phyloP scores from a whole-genome alignment of 2,113 vertebrate genomes.

The Mesembrinibis cayennensis region DNA sequence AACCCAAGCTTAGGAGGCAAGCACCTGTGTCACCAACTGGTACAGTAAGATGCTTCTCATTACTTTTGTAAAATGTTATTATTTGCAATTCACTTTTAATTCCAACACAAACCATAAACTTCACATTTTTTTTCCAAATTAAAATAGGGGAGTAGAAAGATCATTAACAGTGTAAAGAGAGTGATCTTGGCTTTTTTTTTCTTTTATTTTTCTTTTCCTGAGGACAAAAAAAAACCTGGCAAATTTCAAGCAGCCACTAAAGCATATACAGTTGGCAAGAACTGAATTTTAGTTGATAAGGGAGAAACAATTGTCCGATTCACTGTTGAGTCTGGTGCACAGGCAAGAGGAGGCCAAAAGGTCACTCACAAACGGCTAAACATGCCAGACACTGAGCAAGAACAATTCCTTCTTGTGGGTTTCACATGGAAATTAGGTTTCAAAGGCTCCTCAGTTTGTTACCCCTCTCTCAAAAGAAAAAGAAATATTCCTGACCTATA shows the following conservation, averaged over 20 bases:
- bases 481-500: background rate
- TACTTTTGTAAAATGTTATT: background rate
- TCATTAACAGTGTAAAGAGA: background rate
- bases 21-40: background rate
- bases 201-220: background rate
- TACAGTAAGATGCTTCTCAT: background rate
- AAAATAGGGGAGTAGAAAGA: background rate
- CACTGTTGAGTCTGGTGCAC: background rate
- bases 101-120: background rate
- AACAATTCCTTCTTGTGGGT: background rate
- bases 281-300: background rate
- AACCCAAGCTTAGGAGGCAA: background rate
- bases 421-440: background rate
- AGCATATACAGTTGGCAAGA: background rate
- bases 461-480: background rate
- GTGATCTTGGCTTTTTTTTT: background rate
- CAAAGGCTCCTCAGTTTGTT: background rate
- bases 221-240: background rate
- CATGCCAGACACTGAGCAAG: background rate
- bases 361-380: background rate
- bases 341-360: background rate
- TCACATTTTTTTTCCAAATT: background rate
- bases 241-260: background rate
- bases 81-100: background rate
- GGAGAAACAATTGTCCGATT: background rate